Percentiles rank a stretch among this genome's conserved stretches.
Conservation (phyloP, 2,113 vertebrate genomes). For the Calyptomena viridis region DNA sequence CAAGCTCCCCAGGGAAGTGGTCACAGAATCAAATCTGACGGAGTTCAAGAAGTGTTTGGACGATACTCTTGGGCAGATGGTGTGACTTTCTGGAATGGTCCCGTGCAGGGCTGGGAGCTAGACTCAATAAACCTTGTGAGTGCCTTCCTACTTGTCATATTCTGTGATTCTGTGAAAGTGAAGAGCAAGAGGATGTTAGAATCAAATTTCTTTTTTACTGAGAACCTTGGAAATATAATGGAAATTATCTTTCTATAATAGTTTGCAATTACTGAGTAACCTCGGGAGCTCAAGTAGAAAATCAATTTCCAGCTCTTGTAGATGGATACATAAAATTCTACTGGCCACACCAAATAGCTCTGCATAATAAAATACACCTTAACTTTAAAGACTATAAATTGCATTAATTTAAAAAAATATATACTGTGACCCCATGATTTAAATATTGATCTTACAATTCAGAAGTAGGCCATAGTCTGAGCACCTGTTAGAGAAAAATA, state of each 20-base stretch:
- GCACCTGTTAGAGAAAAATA: not conserved
- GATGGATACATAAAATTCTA: slow-evolving; percentile 17
- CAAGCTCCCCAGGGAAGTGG: too few relatives aligned
- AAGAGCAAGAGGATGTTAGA: not conserved
- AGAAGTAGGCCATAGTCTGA: not conserved
- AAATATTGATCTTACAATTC: not conserved
- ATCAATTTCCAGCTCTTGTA: slow-evolving; percentile 39
- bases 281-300: slow-evolving; percentile 49
- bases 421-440: not conserved
- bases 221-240: not conserved
- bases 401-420: not conserved
- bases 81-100: not conserved
- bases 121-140: not conserved
- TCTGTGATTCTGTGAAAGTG: not conserved
- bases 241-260: slow-evolving; percentile 30
- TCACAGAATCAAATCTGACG: too few relatives aligned
- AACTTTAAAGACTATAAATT: not conserved
- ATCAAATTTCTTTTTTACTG: not conserved
- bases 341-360: not conserved
- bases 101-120: not conserved
- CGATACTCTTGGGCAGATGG: not conserved
- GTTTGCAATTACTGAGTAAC: slow-evolving; percentile 48
- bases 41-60: too few relatives aligned
- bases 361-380: not conserved
- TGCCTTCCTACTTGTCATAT: not conserved